Evolutionary conservation across 2,797 vertebrate species (phyloP), one percentile per base, ranked within the genome.

Genomic region (Typhlichthys eigenmanni): DNA sequence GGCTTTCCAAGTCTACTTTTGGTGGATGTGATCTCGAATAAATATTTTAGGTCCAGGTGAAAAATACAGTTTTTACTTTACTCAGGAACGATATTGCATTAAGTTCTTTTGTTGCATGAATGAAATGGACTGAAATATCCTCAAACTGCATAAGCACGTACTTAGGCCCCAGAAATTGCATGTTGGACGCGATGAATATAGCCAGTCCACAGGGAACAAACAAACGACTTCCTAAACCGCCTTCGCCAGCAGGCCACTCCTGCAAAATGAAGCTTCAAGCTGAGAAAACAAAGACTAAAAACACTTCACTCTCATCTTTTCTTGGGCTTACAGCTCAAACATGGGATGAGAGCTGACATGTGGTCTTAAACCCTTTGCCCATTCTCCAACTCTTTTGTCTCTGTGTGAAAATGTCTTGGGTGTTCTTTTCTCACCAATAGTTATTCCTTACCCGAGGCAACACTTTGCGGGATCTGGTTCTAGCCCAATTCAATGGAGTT

Each of bases 171-270:
- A 56, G 24, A 79, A 74, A 75, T 69, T 61, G 75, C 59, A 58
- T 47, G 62, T 64, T 81, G 56, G 55, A 66, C 63, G 63, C 51
- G 75, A 83, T 87, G 72, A 72, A 84, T 85, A 48, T 67, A 83
- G 72, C 58, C 1, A 0, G 34, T 38, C 34, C 34, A 38, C 34
- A 38, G 34, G 34, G 34, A 38, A 38, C 34, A 38, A 38, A 90
- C 83, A 86, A 90, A 86, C 84, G 77, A 82, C 85, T 88, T 87
- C 85, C 84, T 84, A 47, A 76, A 74, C 69, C 68, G 2, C 76
- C 14, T 16, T 24, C 47, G 13, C 29, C 62, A 11, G 43, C 34
- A 38, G 29, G 78, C 77, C 86, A 76, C 55, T 45, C 34, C 34
- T 45, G 32, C 13, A 32, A 5, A 10, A 34, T 34, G 9, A 62